Evolutionary conservation across 2,797 vertebrate genomes (phyloP).

Genomic region (Buceros bicornis): DNA sequence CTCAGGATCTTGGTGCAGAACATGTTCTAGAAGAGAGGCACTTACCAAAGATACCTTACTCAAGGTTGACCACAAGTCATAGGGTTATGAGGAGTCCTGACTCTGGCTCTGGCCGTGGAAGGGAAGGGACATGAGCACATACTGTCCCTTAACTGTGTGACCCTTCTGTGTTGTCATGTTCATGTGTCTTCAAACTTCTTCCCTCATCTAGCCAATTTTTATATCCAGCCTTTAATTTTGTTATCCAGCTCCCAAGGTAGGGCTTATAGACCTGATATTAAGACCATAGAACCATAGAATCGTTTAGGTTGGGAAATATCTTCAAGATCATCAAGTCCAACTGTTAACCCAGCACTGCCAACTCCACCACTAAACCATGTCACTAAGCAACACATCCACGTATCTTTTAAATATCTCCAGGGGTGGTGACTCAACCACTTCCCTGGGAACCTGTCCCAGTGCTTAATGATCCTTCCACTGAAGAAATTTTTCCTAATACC

Average conservation of each 20-base stretch:
- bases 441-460: too few relatives aligned
- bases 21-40: background rate
- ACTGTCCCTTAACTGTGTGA: background rate
- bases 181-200: background rate
- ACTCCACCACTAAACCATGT: too few relatives aligned
- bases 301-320: too few relatives aligned
- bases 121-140: fast-evolving
- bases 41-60: fast-evolving
- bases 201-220: background rate
- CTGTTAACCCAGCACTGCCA: too few relatives aligned
- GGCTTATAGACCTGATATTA: background rate
- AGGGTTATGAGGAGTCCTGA: fast-evolving
- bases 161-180: background rate
- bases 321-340: too few relatives aligned
- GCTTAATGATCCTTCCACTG: too few relatives aligned
- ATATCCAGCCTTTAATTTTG: background rate
- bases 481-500: too few relatives aligned
- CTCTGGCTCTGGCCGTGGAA: background rate
- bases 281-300: too few relatives aligned
- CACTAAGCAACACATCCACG: too few relatives aligned
- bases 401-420: too few relatives aligned
- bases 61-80: background rate
- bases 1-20: background rate
- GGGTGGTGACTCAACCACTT: too few relatives aligned
- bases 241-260: background rate